Percentiles rank a stretch among this genome's conserved stretches.
Evolutionary conservation across 2,888 invertebrate species (phyloP).

Genomic region (Biston stratarius): DNA sequence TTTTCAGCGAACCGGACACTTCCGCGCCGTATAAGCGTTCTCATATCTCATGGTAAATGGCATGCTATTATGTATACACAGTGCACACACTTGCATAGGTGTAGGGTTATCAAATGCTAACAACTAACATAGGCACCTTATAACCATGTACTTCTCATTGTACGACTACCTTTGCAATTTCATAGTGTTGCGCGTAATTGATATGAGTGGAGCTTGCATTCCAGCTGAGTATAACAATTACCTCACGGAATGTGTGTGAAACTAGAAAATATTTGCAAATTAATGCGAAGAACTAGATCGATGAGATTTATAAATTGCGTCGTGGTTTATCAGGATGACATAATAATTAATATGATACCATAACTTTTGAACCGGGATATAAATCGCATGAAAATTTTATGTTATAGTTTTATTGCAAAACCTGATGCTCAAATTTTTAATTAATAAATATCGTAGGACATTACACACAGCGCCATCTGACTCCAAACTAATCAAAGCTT

Average conservation of each 20-base stretch:
- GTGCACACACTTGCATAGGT: slow-evolving; percentile 57
- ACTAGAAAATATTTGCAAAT: slow-evolving; percentile 75
- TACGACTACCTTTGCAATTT: slow-evolving; percentile 48
- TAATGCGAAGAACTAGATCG: slow-evolving; percentile 64
- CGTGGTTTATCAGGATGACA: slow-evolving; percentile 1
- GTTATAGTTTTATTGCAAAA: not conserved
- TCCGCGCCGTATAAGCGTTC: not conserved
- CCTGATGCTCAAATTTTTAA: too few relatives aligned
- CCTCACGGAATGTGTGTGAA: slow-evolving; percentile 71
- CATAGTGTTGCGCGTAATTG: slow-evolving; percentile 60
- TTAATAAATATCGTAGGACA: too few relatives aligned
- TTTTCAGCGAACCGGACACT: too few relatives aligned
- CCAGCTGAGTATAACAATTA: slow-evolving; percentile 68
- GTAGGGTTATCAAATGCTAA: slow-evolving; percentile 31
- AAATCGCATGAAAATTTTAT: too few relatives aligned
- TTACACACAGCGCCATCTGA: too few relatives aligned
- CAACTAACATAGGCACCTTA: slow-evolving; percentile 38
- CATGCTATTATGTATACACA: slow-evolving; percentile 39
- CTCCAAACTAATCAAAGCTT: too few relatives aligned
- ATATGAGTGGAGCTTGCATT: slow-evolving; percentile 68
- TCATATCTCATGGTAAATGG: slow-evolving; percentile 46
- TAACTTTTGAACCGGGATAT: not conserved
- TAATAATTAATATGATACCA: not conserved
- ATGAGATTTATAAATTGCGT: slow-evolving; percentile 49
- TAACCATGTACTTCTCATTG: slow-evolving; percentile 20